A percentile compares a stretch with the other conserved stretches of the same genome.
These are phyloP conservation scores for Micropoecilia bifurca DNA, from an alignment of 2,797 vertebrate genomes.

Conservation along the genomic window DNA sequence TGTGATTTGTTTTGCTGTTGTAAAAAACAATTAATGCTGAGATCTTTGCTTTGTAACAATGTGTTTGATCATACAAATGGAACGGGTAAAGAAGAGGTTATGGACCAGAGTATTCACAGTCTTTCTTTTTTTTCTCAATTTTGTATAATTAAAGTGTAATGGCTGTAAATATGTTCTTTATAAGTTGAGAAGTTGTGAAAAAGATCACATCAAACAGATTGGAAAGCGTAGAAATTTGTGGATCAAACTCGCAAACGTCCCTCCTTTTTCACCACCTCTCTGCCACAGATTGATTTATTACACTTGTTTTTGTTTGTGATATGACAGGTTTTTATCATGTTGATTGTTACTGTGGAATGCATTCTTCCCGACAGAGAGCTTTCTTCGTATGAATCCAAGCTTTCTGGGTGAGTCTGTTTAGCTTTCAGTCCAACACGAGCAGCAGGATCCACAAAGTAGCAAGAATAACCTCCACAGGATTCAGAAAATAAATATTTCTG, in stretches of 20 bases:
- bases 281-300: neutral
- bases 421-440: slow-evolving; percentile 40
- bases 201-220: neutral
- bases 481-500: slow-evolving; percentile 49
- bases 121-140: neutral
- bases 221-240: neutral
- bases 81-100: neutral
- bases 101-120: neutral
- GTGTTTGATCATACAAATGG: neutral
- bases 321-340: neutral
- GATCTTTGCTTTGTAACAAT: neutral
- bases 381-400: neutral
- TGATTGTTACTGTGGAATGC: neutral
- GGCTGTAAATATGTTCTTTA: neutral
- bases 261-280: neutral
- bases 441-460: slow-evolving; percentile 25
- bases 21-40: neutral
- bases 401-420: neutral
- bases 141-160: neutral
- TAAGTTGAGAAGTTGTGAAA: neutral
- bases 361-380: neutral
- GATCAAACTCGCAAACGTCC: neutral
- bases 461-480: slow-evolving; percentile 44
- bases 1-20: neutral
- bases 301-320: neutral